Base-by-base conservation (phyloP, 2,797 vertebrate species). In the Chelmon rostratus region DNA sequence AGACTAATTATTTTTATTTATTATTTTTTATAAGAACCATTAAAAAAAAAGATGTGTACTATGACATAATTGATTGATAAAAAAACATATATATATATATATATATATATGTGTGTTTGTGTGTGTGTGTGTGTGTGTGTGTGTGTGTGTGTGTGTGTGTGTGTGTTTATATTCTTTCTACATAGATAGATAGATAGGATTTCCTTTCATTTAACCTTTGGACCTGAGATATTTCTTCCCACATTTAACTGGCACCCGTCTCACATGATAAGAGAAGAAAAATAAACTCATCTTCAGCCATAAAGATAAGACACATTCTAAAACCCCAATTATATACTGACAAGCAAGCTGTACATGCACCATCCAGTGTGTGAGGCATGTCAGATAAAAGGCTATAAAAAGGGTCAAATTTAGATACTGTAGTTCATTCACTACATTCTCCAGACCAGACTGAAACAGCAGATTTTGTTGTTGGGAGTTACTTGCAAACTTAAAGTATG, bases 241-340 rank as follows among this genome's bases (percentile, higher is more conserved):
- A 62, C 6, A 23, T 33, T n/a, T 52, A 4, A 12, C 49, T 8
- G 38, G 16, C 31, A 23, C 3, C 23, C 33, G 25, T 21, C 6
- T 53, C 25, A 2, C 9, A 11, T 35, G 12, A 56, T 15, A 12
- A 28, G 7, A 52, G 21, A 11, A 42, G 54, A 28, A 64, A 13
- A 28, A 49, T 28, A 38, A 42, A 58, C 7, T 47, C 28, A 33
- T 37, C 31, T 38, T 18, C 6, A 46, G 52, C 44, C 59, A 18
- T 38, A 46, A 71, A 61, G 67, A 67, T 76, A 49, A 53, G 61
- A 35, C 8, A 15, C 11, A 4, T 5, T 23, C 44, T 66, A 59
- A 64, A 81, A 52, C 50, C 35, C 6, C 4, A 8, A n/a, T 58
- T 13, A 58, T 3, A 19, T 28, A 9, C 10, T 69, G 11, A 68